Evolutionary conservation across 1,140 invertebrate genomes (phyloP).

Genomic region (Eumeta japonica): DNA sequence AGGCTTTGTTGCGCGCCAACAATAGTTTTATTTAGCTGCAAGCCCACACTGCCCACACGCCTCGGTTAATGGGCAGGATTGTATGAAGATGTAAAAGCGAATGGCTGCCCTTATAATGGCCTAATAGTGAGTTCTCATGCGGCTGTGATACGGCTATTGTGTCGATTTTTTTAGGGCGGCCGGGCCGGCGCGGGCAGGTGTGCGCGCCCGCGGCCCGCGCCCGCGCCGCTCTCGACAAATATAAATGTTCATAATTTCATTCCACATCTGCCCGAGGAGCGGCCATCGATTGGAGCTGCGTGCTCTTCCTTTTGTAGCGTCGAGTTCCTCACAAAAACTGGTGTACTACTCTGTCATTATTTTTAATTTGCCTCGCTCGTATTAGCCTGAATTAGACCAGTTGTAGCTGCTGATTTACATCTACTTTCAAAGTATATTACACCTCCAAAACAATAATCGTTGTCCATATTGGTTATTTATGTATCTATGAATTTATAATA

Average conservation of each 20-base stretch:
- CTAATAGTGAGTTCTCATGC: slow-evolving; percentile 53
- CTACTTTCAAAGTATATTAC: no score
- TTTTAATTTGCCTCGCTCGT: slow-evolving; percentile 39
- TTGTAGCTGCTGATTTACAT: no score
- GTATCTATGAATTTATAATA: no score
- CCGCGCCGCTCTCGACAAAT: slow-evolving; percentile 27
- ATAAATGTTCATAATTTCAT: slow-evolving; percentile 55
- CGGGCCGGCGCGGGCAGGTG: slow-evolving; percentile 39
- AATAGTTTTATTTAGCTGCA: slow-evolving; percentile 54
- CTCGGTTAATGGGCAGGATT: slow-evolving; percentile 47
- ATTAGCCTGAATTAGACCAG: no score
- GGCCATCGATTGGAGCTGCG: slow-evolving; percentile 28
- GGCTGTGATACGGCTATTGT: slow-evolving; percentile 46
- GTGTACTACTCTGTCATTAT: slow-evolving; percentile 42
- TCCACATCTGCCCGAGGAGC: slow-evolving; percentile 51
- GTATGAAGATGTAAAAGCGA: slow-evolving; percentile 53
- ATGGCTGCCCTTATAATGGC: slow-evolving; percentile 43
- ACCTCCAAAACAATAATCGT: no score
- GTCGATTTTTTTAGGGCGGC: slow-evolving; percentile 41
- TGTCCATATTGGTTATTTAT: no score
- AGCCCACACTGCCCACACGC: slow-evolving; percentile 51
- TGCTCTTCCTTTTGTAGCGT: slow-evolving; percentile 39
- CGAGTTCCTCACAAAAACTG: slow-evolving; percentile 37
- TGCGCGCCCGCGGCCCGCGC: slow-evolving; percentile 20
- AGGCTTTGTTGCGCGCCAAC: slow-evolving; percentile 44